These are phyloP conservation scores for honey bee (Apis mellifera) DNA, from an alignment of 1,140 invertebrate genomes.

Conservation along the genomic window DNA sequence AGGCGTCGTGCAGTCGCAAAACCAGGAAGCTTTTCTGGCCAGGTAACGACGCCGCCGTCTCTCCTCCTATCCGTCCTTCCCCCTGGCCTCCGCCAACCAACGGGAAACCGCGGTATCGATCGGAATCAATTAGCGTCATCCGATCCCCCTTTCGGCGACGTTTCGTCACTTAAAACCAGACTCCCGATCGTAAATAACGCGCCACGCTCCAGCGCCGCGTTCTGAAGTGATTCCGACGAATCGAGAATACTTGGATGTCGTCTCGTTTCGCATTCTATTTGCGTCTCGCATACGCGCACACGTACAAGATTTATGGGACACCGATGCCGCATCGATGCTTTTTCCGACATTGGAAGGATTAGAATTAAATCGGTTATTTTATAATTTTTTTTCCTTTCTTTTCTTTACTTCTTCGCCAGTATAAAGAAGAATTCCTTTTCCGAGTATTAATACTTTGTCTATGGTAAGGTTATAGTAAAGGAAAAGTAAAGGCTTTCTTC, in stretches of 20 bases:
- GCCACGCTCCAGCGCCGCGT: not conserved
- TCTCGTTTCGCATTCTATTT: slow-evolving; percentile 30
- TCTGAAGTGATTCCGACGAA: not conserved
- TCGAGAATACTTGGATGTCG: not conserved
- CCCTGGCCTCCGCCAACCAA: not conserved
- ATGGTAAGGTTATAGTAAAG: no score
- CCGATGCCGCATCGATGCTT: no score
- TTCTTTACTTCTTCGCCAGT: no score
- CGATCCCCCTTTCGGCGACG: not conserved
- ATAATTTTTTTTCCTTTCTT: no score
- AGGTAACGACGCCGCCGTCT: no score
- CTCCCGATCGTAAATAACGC: slow-evolving; percentile 8
- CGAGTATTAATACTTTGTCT: no score
- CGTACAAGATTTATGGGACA: not conserved
- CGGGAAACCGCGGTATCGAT: not conserved
- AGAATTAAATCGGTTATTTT: no score
- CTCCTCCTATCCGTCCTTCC: not conserved
- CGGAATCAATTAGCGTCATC: slow-evolving; percentile 5
- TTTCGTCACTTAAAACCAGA: not conserved
- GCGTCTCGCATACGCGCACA: not conserved
- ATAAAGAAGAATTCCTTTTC: no score
- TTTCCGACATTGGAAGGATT: no score
- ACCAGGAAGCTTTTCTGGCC: not conserved
- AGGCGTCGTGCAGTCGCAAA: not conserved
- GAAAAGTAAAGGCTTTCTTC: no score